Base-by-base conservation (phyloP, 2,113 vertebrate species). In the Egretta garzetta region DNA sequence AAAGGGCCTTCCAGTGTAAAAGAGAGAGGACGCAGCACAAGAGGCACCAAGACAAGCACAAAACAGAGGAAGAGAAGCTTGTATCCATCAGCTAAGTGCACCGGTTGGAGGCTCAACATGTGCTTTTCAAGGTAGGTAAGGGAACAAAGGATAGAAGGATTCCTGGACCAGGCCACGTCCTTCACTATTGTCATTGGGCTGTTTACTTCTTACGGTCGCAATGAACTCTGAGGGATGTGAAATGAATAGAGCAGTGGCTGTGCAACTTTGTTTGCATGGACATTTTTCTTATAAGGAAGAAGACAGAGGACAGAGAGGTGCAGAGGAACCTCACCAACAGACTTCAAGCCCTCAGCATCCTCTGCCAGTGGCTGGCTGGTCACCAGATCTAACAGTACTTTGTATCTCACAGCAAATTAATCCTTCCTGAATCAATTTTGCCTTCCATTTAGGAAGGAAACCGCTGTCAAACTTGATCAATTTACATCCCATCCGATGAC, bases 391-490 rank as follows among this genome's bases (percentile, higher is more conserved):
- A 64, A 39, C 21, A 88, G 53, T 26, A 70, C 26, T 94, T 76
- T 15, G 15, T 72, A 14, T 8, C 49, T 62, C 28, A 71, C 1
- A 3, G 70, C 58, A 68, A 50, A 41, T 63, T 79, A 91, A 88
- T 86, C 30, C 35, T 62, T 83, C 45, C 72, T 74, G 80, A 77
- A 75, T 93, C 68, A 80, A 90, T 93, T 67, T 76, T 71, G 37
- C 20, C 33, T 86, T 95, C 60, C 70, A 79, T 37, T 84, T 75
- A 67, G 66, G 66, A 82, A 89, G 62, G 64, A 72, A 95, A 89
- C 24, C 22, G 35, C 49, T 91, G 53, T 75, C 80, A 85, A 56
- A n/a, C 72, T 67, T 56, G 64, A 90, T 72, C 52, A 55, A 81
- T 94, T 91, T 58, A 72, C 49, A 87, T 72, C 41, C 30, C 23